Evolutionary conservation across 2,888 invertebrate genomes (phyloP).

Genomic region (Octonoba sinensis): DNA sequence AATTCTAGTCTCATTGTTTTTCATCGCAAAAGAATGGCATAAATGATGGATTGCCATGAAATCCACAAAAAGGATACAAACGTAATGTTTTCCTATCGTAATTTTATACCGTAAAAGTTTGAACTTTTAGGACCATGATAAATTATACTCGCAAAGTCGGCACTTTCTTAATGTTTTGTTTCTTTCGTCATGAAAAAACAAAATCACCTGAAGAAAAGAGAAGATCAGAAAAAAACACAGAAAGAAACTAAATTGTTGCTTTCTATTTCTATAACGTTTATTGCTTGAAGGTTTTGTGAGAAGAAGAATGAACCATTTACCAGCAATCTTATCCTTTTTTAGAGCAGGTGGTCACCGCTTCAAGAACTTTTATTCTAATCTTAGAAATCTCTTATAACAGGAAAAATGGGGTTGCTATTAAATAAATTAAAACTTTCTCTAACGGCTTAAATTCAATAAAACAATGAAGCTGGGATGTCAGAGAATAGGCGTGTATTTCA

Average conservation of each 20-base stretch:
- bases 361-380: conserved; percentile 39
- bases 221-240: not conserved
- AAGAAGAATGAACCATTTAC: conserved; percentile 31
- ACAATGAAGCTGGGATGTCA: too few relatives aligned
- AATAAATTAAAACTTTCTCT: too few relatives aligned
- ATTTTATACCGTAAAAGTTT: too few relatives aligned
- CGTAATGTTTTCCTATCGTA: too few relatives aligned
- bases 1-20: too few relatives aligned
- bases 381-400: not conserved
- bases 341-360: conserved; percentile 34
- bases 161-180: not conserved
- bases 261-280: conserved; percentile 17
- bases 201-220: conserved; percentile 1
- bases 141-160: conserved; percentile 6
- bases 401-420: too few relatives aligned
- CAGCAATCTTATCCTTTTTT: conserved; percentile 7
- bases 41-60: too few relatives aligned
- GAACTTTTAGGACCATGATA: conserved; percentile 10
- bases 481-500: too few relatives aligned
- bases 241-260: conserved; percentile 14
- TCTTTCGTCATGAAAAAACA: conserved; percentile 7
- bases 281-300: conserved; percentile 7
- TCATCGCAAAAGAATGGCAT: too few relatives aligned
- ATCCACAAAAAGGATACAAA: too few relatives aligned
- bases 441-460: too few relatives aligned